Evolutionary conservation across 2,113 vertebrate species (phyloP).

Genomic region (Lathamus discolor): DNA sequence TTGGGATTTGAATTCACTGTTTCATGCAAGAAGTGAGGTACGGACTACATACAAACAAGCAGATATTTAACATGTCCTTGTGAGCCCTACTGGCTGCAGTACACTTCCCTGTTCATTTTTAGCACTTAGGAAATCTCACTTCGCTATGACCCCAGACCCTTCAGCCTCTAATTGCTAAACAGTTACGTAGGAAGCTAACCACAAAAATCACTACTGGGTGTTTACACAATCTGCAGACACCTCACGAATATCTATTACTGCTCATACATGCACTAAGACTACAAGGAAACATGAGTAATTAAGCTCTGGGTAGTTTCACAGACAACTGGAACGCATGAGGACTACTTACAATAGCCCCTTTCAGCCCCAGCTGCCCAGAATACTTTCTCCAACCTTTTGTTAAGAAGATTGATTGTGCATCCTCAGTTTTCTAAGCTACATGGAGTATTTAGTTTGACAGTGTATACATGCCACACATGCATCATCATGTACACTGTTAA

Average conservation of each 20-base stretch:
- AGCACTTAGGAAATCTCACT: neutral
- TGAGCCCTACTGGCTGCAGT: neutral
- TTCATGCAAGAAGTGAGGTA: neutral
- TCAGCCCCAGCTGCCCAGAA: neutral
- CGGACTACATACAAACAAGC: neutral
- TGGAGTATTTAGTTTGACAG: neutral
- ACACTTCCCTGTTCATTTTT: neutral
- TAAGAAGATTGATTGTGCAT: neutral
- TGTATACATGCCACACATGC: neutral
- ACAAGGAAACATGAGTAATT: slow-evolving; percentile 22
- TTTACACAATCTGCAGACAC: slow-evolving; percentile 3
- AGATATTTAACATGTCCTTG: neutral
- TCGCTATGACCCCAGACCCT: neutral
- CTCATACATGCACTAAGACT: neutral
- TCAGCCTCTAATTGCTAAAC: neutral
- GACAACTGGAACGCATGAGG: rapidly evolving
- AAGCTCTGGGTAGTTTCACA: neutral
- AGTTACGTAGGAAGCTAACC: neutral
- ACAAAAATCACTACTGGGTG: neutral
- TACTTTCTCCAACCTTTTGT: neutral
- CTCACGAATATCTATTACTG: neutral
- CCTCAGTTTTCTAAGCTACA: neutral
- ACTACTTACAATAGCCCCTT: neutral
- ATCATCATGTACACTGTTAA: neutral
- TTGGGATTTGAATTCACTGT: neutral